These are phyloP conservation scores for Dendrophyllia cribrosa DNA, from an alignment of 64 coral and sea anemone species.

Conservation along the genomic window DNA sequence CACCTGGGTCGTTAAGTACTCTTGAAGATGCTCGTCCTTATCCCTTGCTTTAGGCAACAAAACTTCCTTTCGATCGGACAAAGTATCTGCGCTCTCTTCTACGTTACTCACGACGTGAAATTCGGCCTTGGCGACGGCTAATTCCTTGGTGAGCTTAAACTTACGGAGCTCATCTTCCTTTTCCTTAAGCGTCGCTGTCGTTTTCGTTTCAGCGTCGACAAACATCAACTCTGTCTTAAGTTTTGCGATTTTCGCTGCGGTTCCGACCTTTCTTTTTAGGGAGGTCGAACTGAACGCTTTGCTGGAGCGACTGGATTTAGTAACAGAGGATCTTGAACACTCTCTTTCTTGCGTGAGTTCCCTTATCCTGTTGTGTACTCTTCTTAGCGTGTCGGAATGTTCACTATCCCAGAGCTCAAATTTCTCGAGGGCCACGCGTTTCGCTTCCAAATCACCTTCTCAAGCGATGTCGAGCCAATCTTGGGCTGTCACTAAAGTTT, in stretches of 20 bases:
- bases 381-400: neutral
- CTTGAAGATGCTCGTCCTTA: neutral
- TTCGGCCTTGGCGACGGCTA: neutral
- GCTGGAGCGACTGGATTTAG: slow-evolving; percentile 1
- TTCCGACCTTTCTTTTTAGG: neutral
- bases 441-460: neutral
- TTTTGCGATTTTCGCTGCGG: neutral
- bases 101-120: neutral
- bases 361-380: neutral
- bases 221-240: slow-evolving; percentile 9
- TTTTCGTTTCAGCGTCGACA: slow-evolving; percentile 7
- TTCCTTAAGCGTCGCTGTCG: neutral
- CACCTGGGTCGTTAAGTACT: neutral
- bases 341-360: too few species aligned
- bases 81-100: neutral
- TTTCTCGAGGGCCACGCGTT: neutral
- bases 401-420: slow-evolving; percentile 12
- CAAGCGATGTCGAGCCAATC: neutral
- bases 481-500: neutral
- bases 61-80: slow-evolving; percentile 1
- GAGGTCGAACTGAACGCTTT: neutral
- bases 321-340: neutral
- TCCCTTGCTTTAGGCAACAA: neutral
- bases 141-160: slow-evolving; percentile 34
- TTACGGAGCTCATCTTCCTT: neutral